Percentiles rank a stretch among this genome's conserved stretches.
These are phyloP conservation scores for Polypedilum pembai DNA, from an alignment of 1,140 invertebrate species.

Conservation along the genomic window DNA sequence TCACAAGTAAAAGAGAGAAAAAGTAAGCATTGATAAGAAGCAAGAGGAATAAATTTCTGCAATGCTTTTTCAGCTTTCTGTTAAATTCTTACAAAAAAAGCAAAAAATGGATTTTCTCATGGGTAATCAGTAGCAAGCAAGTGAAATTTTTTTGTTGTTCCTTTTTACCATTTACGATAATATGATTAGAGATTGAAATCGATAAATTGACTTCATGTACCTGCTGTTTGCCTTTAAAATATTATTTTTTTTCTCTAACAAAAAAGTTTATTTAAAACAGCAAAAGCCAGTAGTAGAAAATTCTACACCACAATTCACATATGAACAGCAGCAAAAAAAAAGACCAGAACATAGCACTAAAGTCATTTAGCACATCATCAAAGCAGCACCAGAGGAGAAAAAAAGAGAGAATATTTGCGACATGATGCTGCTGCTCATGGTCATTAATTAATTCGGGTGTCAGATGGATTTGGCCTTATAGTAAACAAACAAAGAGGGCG, in stretches of 20 bases:
- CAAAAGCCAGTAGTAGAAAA: neutral
- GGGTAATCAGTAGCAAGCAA: slow-evolving; percentile 22
- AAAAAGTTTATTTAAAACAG: neutral
- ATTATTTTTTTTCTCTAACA: neutral
- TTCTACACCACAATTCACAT: neutral
- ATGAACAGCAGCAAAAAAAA: neutral
- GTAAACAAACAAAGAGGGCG: too few species aligned
- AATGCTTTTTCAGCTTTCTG: neutral
- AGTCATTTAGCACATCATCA: slow-evolving; percentile 26
- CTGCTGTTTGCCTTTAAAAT: too few species aligned
- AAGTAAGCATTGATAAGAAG: neutral
- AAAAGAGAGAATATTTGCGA: neutral
- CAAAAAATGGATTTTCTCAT: slow-evolving; percentile 17
- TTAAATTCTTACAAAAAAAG: neutral
- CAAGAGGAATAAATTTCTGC: slow-evolving; percentile 7
- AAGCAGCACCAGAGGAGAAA: neutral
- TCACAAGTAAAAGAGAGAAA: neutral
- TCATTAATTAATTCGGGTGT: slow-evolving; percentile 27
- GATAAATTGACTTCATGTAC: slow-evolving; percentile 23
- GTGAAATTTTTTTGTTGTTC: neutral
- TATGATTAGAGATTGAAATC: slow-evolving; percentile 23
- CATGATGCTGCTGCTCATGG: slow-evolving; percentile 1
- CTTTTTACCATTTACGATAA: slow-evolving; percentile 1
- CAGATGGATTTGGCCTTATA: neutral
- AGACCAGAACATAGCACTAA: slow-evolving; percentile 11